phyloP scores from a whole-genome alignment of 1,140 invertebrate genomes.

The Chironomus striatipennis region DNA sequence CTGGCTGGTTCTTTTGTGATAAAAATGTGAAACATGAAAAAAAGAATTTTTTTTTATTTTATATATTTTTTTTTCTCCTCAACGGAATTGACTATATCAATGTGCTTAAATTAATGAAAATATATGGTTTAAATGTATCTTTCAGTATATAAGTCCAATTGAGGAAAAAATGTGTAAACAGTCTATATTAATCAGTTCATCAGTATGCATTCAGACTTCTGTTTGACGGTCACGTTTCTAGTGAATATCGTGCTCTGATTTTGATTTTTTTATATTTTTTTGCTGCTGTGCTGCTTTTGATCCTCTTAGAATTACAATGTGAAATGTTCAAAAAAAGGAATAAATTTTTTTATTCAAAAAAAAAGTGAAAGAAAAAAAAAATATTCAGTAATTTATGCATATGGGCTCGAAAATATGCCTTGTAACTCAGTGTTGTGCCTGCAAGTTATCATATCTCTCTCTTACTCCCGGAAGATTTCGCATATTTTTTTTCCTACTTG shows the following conservation, averaged over 20 bases:
- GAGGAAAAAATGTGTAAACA: conserved; percentile 22
- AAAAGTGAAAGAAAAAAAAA: background rate
- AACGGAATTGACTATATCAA: conserved; percentile 19
- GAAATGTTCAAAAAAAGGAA: background rate
- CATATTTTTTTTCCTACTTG: background rate
- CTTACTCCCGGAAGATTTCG: background rate
- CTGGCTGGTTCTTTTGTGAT: background rate
- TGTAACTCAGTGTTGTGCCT: background rate
- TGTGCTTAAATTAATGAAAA: conserved; percentile 17
- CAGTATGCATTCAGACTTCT: conserved; percentile 19
- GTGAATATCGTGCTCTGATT: conserved; percentile 17
- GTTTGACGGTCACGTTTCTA: conserved; percentile 22
- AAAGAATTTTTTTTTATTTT: background rate
- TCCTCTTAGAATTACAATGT: background rate
- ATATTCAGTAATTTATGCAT: conserved; percentile 10
- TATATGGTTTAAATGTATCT: conserved; percentile 22
- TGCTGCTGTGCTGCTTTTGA: background rate
- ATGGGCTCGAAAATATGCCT: background rate
- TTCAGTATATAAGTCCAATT: conserved; percentile 20
- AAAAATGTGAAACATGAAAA: background rate
- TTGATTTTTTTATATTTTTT: background rate
- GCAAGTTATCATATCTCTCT: background rate
- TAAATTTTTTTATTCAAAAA: background rate
- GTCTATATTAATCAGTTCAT: conserved; percentile 20
- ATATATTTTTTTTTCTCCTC: background rate